Conservation (phyloP, 1,140 invertebrate genomes). For the Fopius arisanus region DNA sequence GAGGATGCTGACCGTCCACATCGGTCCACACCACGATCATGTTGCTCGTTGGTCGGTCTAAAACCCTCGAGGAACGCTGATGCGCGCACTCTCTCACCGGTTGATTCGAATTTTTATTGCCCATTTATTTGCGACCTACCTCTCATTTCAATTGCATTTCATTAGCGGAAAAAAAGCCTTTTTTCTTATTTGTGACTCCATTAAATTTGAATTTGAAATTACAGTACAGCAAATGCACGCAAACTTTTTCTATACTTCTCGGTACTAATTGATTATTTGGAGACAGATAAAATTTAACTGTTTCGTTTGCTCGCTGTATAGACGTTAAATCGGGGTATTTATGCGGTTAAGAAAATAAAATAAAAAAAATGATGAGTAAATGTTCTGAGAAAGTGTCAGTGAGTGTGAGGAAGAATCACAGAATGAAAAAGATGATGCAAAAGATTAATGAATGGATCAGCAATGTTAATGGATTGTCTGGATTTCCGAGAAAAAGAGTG, state of each 20-base stretch:
- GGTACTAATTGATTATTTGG: neutral
- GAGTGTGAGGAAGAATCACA: neutral
- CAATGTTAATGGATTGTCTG: neutral
- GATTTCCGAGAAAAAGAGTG: neutral
- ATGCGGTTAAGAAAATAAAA: no score
- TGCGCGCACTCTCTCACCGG: neutral
- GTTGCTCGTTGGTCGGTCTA: neutral
- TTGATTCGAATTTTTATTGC: slow-evolving; percentile 13
- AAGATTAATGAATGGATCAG: neutral
- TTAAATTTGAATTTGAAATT: neutral
- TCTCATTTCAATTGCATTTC: neutral
- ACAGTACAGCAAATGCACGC: neutral
- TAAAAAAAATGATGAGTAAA: no score
- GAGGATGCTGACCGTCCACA: neutral
- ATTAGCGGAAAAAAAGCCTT: no score
- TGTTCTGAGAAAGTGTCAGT: no score
- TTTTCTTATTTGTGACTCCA: neutral
- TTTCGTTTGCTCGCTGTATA: neutral
- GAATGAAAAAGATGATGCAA: neutral
- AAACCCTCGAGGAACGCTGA: neutral
- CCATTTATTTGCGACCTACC: neutral
- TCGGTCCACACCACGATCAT: neutral
- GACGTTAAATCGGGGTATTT: no score
- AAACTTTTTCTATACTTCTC: neutral
- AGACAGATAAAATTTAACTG: neutral